Conservation (phyloP, 1,140 invertebrate species). For the Drosophila pruinosa region DNA sequence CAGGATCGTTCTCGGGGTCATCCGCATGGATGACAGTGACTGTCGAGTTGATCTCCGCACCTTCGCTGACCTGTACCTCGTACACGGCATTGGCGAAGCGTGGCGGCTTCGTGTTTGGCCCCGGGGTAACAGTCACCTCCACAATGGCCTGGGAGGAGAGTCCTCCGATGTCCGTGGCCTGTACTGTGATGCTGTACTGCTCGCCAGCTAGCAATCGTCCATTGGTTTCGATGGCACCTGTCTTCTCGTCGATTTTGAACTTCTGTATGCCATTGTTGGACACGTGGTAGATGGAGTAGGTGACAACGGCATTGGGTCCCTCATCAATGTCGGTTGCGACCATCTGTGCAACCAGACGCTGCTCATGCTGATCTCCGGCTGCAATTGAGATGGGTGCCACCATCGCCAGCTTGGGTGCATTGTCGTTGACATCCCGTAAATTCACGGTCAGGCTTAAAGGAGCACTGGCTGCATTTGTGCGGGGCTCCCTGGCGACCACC, state of each 20-base stretch:
- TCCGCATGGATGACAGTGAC: constrained; percentile 90
- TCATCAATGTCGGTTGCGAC: constrained; percentile 93
- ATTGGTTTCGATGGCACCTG: constrained; percentile 89
- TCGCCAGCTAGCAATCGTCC: constrained; percentile 92
- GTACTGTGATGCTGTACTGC: constrained; percentile 93
- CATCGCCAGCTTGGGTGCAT: constrained; percentile 90
- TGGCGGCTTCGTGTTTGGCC: constrained; percentile 93
- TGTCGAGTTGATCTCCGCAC: constrained; percentile 92
- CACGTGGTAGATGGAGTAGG: constrained; percentile 93
- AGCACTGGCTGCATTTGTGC: constrained; percentile 90
- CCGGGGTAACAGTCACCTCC: constrained; percentile 91
- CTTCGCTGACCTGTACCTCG: constrained; percentile 93
- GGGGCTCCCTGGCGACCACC: constrained; percentile 91
- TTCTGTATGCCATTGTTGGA: constrained; percentile 94
- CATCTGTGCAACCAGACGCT: constrained; percentile 90
- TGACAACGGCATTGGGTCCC: constrained; percentile 91
- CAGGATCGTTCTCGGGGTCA: constrained; percentile 94
- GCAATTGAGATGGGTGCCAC: constrained; percentile 90
- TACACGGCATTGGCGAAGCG: constrained; percentile 91
- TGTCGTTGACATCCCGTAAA: constrained; percentile 93
- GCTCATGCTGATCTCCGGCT: constrained; percentile 88
- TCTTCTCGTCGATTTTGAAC: constrained; percentile 92
- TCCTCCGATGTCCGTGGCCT: constrained; percentile 89
- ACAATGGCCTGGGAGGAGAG: constrained; percentile 91
- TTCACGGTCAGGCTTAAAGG: constrained; percentile 91